Percentiles rank a stretch among this genome's conserved stretches.
These are phyloP conservation scores for Scomber scombrus DNA, from an alignment of 2,113 vertebrate genomes.

Conservation along the genomic window DNA sequence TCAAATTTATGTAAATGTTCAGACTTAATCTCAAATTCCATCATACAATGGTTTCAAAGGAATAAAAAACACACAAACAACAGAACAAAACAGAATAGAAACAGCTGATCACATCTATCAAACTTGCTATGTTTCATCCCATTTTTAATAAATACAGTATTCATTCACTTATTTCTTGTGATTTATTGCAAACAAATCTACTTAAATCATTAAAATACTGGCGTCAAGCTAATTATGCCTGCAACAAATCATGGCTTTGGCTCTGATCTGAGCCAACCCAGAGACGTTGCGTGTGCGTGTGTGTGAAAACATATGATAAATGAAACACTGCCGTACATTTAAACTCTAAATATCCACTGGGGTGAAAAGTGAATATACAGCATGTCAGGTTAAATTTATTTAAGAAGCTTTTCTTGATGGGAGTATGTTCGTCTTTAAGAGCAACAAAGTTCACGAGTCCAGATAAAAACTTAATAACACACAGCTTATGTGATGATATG, in stretches of 20 bases:
- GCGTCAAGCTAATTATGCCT: neutral
- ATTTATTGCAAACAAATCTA: neutral
- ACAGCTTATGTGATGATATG: neutral
- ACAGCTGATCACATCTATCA: neutral
- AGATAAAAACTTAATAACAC: neutral
- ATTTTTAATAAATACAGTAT: neutral
- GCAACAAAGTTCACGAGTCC: neutral
- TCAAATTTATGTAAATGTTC: neutral
- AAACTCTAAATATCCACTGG: neutral
- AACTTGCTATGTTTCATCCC: too few species aligned
- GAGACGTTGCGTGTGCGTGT: neutral
- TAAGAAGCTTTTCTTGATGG: neutral
- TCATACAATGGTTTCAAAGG: conserved; percentile 25
- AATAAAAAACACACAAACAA: conserved; percentile 5
- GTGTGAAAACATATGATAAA: conserved; percentile 28
- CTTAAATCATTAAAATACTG: neutral
- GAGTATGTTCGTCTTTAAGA: neutral
- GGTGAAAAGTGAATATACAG: neutral
- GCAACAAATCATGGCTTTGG: conserved; percentile 13
- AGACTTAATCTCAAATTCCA: conserved; percentile 15
- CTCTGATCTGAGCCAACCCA: conserved; percentile 24
- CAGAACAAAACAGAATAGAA: neutral
- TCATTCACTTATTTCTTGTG: neutral
- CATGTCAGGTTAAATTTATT: neutral
- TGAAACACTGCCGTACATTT: neutral